These are phyloP conservation scores for Siderastrea siderea DNA, from an alignment of 92 coral and sea anemone species.

Conservation along the genomic window DNA sequence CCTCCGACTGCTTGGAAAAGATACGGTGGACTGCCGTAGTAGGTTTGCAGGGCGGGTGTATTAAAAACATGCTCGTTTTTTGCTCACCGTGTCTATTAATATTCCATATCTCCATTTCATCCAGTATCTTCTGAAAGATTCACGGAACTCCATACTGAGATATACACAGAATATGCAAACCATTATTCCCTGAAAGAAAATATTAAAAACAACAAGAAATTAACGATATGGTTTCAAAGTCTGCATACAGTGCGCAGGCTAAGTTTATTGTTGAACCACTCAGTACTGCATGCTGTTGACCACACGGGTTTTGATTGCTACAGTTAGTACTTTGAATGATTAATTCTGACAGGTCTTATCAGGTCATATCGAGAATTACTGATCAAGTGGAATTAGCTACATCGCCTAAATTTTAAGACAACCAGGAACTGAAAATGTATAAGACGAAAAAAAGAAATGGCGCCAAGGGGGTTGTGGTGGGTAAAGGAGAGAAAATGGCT, in stretches of 20 bases:
- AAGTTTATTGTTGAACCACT: no score
- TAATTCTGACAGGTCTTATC: no score
- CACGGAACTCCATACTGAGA: slow-evolving; percentile 65
- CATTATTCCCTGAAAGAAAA: slow-evolving; percentile 71
- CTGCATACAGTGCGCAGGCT: background rate
- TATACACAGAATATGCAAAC: slow-evolving; percentile 83
- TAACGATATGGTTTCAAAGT: background rate
- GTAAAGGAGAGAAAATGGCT: no score
- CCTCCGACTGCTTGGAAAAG: background rate
- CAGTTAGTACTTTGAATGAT: no score
- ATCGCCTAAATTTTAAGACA: no score
- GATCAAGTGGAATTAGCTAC: no score
- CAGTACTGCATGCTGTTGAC: no score
- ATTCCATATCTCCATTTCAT: slow-evolving; percentile 66
- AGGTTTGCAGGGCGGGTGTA: background rate
- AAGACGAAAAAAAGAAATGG: no score
- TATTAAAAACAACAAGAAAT: background rate
- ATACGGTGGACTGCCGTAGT: background rate
- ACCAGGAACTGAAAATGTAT: no score
- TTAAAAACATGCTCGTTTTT: background rate
- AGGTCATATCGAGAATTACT: no score
- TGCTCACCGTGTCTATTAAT: slow-evolving; percentile 23
- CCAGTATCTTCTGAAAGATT: slow-evolving; percentile 72
- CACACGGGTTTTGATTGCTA: no score
- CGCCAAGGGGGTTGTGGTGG: no score